Evolutionary conservation across 1,140 invertebrate genomes (phyloP).

Genomic region (Vanessa tameamea): DNA sequence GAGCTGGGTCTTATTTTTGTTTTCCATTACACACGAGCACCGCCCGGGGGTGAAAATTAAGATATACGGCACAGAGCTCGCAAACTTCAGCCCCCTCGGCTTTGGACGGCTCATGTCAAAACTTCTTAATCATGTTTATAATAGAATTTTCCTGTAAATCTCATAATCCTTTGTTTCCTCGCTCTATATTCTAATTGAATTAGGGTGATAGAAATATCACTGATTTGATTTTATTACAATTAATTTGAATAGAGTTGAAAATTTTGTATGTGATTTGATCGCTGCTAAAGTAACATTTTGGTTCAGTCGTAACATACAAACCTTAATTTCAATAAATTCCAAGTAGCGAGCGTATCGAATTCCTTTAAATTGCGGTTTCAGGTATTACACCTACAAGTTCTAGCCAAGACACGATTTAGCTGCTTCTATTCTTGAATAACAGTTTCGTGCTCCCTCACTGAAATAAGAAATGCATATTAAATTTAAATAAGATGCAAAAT

Average conservation of each 20-base stretch:
- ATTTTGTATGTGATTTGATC: background rate
- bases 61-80: constrained; percentile 27
- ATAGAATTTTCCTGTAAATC: constrained; percentile 33
- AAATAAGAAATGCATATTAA: constrained; percentile 12
- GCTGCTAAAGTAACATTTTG: background rate
- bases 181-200: constrained; percentile 2
- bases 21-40: constrained; percentile 26
- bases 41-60: constrained; percentile 27
- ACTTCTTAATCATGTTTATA: constrained; percentile 37
- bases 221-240: background rate
- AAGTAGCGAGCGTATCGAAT: constrained; percentile 15
- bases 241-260: background rate
- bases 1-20: constrained; percentile 24
- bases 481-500: background rate
- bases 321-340: constrained; percentile 24
- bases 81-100: constrained; percentile 30
- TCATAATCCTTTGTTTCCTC: constrained; percentile 24
- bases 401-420: constrained; percentile 25
- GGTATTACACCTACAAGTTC: constrained; percentile 20
- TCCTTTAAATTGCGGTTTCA: constrained; percentile 24
- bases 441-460: constrained; percentile 6
- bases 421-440: constrained; percentile 25
- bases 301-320: constrained; percentile 11
- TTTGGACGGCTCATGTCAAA: constrained; percentile 37
- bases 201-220: background rate